These are phyloP conservation scores for Clamator glandarius DNA, from an alignment of 2,797 vertebrate species.

Conservation along the genomic window DNA sequence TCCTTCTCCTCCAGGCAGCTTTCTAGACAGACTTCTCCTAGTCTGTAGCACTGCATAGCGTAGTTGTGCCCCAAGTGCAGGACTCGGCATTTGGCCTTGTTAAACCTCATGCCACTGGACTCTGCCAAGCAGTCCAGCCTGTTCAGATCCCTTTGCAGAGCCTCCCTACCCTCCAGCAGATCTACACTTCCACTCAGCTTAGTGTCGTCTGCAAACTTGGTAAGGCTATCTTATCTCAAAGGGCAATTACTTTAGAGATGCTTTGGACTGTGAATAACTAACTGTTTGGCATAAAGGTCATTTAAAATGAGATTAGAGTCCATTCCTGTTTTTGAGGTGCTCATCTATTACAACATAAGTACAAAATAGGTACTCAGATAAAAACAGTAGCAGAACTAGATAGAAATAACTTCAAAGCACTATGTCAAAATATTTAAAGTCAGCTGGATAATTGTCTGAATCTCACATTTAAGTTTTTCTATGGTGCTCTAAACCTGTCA, in stretches of 20 bases:
- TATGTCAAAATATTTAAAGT: background rate
- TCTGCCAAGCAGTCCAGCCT: too few species aligned
- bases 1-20: too few species aligned
- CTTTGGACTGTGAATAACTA: background rate
- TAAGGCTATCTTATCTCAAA: too few species aligned
- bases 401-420: background rate
- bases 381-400: background rate
- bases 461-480: background rate
- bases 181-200: too few species aligned
- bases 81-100: too few species aligned
- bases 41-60: too few species aligned
- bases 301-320: background rate
- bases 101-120: too few species aligned
- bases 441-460: background rate
- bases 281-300: background rate
- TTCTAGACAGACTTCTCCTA: too few species aligned
- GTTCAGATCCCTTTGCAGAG: too few species aligned
- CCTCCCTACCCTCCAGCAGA: too few species aligned
- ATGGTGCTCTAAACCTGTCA: background rate
- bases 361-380: background rate
- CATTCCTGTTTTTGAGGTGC: background rate
- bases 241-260: background rate
- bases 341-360: background rate
- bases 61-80: too few species aligned
- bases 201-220: too few species aligned